phyloP scores from a whole-genome alignment of 2,888 invertebrate genomes.

The Nemapogon koenigi region DNA sequence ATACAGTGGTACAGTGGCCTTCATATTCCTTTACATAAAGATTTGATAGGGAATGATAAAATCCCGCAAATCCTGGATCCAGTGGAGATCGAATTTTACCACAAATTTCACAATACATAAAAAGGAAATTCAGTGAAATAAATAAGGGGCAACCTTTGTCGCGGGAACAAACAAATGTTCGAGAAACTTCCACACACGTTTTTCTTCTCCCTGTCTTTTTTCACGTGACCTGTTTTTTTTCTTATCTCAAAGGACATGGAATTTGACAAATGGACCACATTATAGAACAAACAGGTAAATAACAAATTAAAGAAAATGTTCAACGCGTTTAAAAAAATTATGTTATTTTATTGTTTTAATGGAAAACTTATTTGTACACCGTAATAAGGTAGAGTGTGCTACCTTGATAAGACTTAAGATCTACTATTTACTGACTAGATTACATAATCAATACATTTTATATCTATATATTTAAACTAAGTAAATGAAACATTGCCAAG shows the following conservation, averaged over 20 bases:
- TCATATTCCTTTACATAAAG: too few relatives aligned
- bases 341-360: too few relatives aligned
- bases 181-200: slow-evolving; percentile 2
- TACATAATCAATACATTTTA: too few relatives aligned
- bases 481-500: too few relatives aligned
- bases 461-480: too few relatives aligned
- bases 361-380: too few relatives aligned
- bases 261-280: slow-evolving; percentile 12
- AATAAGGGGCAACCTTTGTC: slow-evolving; percentile 7
- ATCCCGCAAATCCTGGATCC: too few relatives aligned
- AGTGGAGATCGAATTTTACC: not conserved
- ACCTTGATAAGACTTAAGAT: too few relatives aligned
- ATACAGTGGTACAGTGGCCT: too few relatives aligned
- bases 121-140: slow-evolving; percentile 6
- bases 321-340: not conserved
- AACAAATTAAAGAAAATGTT: not conserved
- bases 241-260: slow-evolving; percentile 7
- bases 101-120: slow-evolving; percentile 3
- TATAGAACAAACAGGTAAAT: not conserved
- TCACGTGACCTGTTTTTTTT: slow-evolving; percentile 1
- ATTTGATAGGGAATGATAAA: too few relatives aligned
- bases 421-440: too few relatives aligned
- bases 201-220: slow-evolving; percentile 5
- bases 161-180: slow-evolving; percentile 6
- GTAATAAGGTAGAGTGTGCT: too few relatives aligned